phyloP scores from a whole-genome alignment of 2,888 invertebrate genomes.

The Platycheirus albimanus region DNA sequence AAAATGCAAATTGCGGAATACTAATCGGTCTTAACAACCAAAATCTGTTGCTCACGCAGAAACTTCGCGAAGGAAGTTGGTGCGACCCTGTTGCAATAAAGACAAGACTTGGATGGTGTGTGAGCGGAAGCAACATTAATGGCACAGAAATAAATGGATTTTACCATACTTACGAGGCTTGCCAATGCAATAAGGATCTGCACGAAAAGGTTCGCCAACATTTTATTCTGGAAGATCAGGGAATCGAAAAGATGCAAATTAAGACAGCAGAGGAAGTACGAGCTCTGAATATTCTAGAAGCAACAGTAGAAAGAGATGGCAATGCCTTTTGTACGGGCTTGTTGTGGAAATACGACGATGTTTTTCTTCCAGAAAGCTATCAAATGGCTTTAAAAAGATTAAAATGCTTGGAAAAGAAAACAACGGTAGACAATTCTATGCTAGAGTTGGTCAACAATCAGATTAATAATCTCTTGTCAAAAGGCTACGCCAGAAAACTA shows the following conservation, averaged over 20 bases:
- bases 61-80: neutral
- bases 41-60: neutral
- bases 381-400: slow-evolving; percentile 3
- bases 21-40: slow-evolving; percentile 11
- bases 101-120: slow-evolving; percentile 15
- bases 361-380: slow-evolving; percentile 10
- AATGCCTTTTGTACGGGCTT: neutral
- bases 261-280: neutral
- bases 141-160: neutral
- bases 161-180: neutral
- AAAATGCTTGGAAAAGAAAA: slow-evolving; percentile 1
- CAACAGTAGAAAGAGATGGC: neutral
- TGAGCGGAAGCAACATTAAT: neutral
- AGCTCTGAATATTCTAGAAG: neutral
- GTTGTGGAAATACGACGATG: neutral
- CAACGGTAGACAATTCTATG: neutral
- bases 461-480: neutral
- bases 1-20: neutral
- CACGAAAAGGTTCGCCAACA: neutral
- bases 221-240: slow-evolving; percentile 4
- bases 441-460: neutral
- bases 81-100: slow-evolving; percentile 8
- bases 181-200: slow-evolving; percentile 6
- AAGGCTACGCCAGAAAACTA: too few relatives aligned
- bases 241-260: neutral